Conservation (phyloP, 1,140 invertebrate genomes). For the Drosophila triauraria region DNA sequence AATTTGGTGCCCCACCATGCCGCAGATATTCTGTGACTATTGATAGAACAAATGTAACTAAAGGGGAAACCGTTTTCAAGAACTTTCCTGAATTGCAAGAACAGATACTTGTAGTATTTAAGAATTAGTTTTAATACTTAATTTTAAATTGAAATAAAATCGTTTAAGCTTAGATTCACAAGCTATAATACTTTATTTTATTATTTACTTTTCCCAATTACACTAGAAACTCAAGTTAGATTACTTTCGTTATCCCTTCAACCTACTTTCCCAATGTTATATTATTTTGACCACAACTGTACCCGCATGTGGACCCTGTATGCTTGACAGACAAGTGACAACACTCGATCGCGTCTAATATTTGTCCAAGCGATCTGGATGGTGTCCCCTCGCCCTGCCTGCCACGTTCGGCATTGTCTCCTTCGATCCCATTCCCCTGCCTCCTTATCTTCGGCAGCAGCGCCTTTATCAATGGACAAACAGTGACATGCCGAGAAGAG, state of each 20-base stretch:
- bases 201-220: too few relatives aligned
- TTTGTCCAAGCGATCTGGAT: slow-evolving; percentile 48
- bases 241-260: neutral
- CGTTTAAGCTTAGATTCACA: too few relatives aligned
- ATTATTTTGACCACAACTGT: slow-evolving; percentile 4
- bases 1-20: too few relatives aligned
- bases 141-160: too few relatives aligned
- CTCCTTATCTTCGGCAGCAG: neutral
- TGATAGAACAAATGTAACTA: too few relatives aligned
- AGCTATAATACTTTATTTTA: too few relatives aligned
- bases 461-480: slow-evolving; percentile 51
- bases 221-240: neutral
- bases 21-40: too few relatives aligned
- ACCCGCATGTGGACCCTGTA: slow-evolving; percentile 6
- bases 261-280: neutral
- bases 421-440: neutral
- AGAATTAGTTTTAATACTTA: too few relatives aligned
- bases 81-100: too few relatives aligned
- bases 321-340: slow-evolving; percentile 48
- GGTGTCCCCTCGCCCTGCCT: slow-evolving; percentile 2
- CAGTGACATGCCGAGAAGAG: slow-evolving; percentile 55
- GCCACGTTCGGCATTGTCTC: slow-evolving; percentile 41
- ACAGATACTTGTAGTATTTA: too few relatives aligned
- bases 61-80: too few relatives aligned
- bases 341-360: slow-evolving; percentile 32